Percentiles rank a stretch among this genome's conserved stretches.
phyloP scores from a whole-genome alignment of 1,140 invertebrate genomes.

The Tetragonula clypearis region DNA sequence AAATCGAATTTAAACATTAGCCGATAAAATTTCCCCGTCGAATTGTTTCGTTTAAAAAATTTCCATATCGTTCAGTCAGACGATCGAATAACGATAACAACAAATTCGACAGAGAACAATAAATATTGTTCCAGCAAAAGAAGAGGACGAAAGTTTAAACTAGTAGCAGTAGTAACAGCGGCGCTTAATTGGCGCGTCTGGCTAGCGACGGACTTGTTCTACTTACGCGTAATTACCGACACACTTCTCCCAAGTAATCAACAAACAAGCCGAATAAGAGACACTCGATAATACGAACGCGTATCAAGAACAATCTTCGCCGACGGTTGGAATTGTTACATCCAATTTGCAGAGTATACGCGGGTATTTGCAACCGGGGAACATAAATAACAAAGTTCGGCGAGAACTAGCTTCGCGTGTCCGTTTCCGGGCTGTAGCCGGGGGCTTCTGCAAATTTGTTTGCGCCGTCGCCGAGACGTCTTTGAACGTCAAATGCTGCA shows the following conservation, averaged over 20 bases:
- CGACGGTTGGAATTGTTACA: not conserved
- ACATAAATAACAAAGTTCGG: not conserved
- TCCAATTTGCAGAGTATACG: constrained; percentile 2
- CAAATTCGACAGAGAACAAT: not conserved
- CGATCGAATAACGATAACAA: too few species aligned
- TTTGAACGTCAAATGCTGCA: constrained; percentile 12
- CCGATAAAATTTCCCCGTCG: too few species aligned
- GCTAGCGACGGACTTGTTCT: too few species aligned
- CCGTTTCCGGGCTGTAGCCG: not conserved
- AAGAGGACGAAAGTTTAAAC: not conserved
- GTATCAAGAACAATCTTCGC: not conserved
- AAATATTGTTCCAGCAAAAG: not conserved
- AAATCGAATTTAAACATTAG: too few species aligned
- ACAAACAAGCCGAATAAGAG: not conserved
- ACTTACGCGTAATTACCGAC: not conserved
- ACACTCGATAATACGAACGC: not conserved
- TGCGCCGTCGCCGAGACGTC: not conserved
- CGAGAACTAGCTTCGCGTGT: not conserved
- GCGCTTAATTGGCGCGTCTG: not conserved
- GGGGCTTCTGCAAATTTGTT: not conserved
- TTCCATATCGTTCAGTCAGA: not conserved
- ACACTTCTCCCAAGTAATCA: not conserved
- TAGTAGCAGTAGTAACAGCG: not conserved
- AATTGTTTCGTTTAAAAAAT: not conserved
- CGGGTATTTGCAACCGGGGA: not conserved